Evolutionary conservation across 2,113 vertebrate genomes (phyloP), one percentile per base, ranked within the genome.

Genomic region (Mustela lutreola): DNA sequence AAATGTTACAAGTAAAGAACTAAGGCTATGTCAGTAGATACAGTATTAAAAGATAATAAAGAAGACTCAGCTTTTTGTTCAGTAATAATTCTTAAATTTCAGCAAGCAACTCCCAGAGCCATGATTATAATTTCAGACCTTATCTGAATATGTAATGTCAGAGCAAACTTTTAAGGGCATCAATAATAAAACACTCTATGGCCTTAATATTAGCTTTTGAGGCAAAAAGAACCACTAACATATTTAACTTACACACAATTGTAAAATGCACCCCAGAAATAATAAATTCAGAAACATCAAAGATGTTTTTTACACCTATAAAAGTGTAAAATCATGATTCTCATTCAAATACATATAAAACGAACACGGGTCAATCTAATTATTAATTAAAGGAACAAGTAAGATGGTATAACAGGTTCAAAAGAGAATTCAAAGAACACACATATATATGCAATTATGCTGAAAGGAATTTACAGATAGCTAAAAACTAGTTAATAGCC

Each of bases 11-110:
- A 11, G 45, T 71, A 83, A 60, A 6, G 31, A 84, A 4, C 2
- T 78, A 60, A 56, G 60, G 62, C 33, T 2, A 94, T 70, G 19
- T 39, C 48, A 4, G 42, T 65, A 76, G n/a, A 21, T 58, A 58
- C 7, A 50, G 28, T 86, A 86, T 85, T 91, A 82, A 85, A 78
- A 92, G 81, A 81, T 81, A 95, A 67, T 80, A 92, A 95, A 79
- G 39, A 67, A 94, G 56, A 86, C 50, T 62, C 50, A 79, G 53
- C 4, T 78, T 87, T 92, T 87, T 80, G 42, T 53, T 65, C 80
- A 78, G 60, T 80, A 45, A 33, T 94, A 88, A 21, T 78, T 81
- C 84, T 48, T 62, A 89, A 89, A 60, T 81, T 71, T 81, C 39
- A 22, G 4, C 24, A 89, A 11, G 4, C 33, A 89, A 81, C 75